phyloP scores from a whole-genome alignment of 1,140 invertebrate genomes.

The Drosophila nannoptera region DNA sequence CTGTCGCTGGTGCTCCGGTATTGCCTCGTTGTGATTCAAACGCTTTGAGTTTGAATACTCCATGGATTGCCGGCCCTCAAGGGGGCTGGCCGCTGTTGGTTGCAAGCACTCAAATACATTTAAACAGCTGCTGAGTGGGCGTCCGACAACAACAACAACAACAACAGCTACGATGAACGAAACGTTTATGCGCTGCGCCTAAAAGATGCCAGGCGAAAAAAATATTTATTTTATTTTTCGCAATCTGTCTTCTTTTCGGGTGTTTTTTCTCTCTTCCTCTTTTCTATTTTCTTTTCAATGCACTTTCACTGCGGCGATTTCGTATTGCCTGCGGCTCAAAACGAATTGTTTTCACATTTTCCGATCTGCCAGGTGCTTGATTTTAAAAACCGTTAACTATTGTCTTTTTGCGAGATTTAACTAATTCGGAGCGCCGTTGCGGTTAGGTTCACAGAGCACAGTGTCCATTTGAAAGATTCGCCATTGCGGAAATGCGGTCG shows the following conservation, averaged over 20 bases:
- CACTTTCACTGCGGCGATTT: conserved; percentile 58
- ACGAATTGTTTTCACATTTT: conserved; percentile 12
- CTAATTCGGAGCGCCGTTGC: neutral
- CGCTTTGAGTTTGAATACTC: conserved; percentile 77
- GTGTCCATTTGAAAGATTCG: conserved; percentile 12
- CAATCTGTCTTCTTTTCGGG: too few relatives aligned
- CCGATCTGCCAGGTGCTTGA: conserved; percentile 2
- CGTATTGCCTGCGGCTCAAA: conserved; percentile 6
- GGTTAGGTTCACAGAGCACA: conserved; percentile 14
- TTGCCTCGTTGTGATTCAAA: conserved; percentile 66
- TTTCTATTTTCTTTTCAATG: conserved; percentile 33
- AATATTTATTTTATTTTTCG: too few relatives aligned
- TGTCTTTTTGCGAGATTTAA: neutral
- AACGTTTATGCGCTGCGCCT: conserved; percentile 63
- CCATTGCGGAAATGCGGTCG: conserved; percentile 66
- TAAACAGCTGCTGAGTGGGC: conserved; percentile 69
- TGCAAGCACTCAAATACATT: conserved; percentile 77
- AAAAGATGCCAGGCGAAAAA: conserved; percentile 63
- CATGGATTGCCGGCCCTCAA: conserved; percentile 79
- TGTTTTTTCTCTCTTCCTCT: conserved; percentile 4
- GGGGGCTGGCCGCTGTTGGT: conserved; percentile 75
- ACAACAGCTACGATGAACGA: conserved; percentile 6
- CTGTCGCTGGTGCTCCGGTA: conserved; percentile 30
- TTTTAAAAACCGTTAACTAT: neutral
- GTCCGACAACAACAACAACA: conserved; percentile 25